Base-by-base conservation (phyloP, 2,797 vertebrate genomes). In the Loris lydekkerianus region DNA sequence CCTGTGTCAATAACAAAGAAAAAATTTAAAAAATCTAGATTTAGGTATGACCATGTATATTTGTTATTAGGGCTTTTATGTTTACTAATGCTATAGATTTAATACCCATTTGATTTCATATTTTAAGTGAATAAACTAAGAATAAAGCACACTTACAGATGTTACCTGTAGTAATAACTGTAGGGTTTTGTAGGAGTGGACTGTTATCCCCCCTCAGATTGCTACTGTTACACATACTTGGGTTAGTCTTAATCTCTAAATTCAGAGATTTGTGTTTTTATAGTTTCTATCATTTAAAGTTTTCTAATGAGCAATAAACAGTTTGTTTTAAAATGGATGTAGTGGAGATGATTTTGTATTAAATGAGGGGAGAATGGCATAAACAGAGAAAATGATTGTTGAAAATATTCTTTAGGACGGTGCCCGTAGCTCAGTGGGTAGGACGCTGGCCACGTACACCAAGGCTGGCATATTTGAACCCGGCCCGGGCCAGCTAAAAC, bases 11-110 rank as follows among this genome's bases (percentile, higher is more conserved):
- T 99, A 97, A 99, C 99, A 1, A 99, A 99, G 99, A 99, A 99
- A 98, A 99, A 99, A 98, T 99, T 99, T 97, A 99, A 99, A 98
- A 99, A 99, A 95, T 99, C 99, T 72, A 99, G 99, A 97, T 99
- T 99, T 98, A 99, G 99, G 99, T 99, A 98, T 96, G 96, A 96
- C 56, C 40, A 75, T 87, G 37, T 92, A 31, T 49, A 86, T 91
- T 96, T 87, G 53, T 97, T 94, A 87, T 93, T 53, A 43, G 11
- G 31, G 15, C 49, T 70, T 43, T 97, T 95, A 67, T 29, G 82
- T 97, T 96, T 80, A 70, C 15, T 78, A 13, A 92, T 94, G 73
- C 18, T 96, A 10, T 94, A 92, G 31, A 65, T 89, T 96, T 95
- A 75, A 65, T 21, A 83, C 15, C 23, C 37, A 43, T 61, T 80